These are phyloP conservation scores for Ataeniobius toweri DNA, from an alignment of 2,797 vertebrate genomes.

Conservation along the genomic window DNA sequence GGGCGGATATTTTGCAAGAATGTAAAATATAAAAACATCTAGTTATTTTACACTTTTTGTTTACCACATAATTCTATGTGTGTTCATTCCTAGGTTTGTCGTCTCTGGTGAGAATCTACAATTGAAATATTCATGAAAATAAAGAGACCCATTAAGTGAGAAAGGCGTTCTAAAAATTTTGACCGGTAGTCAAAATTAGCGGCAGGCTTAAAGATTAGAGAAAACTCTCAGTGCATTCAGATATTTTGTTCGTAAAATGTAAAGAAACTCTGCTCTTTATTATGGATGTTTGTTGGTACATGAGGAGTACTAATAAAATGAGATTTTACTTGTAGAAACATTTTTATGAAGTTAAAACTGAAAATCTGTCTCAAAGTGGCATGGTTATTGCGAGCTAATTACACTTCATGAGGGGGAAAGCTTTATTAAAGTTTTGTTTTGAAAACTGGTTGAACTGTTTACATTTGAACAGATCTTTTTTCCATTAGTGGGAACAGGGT, in stretches of 20 bases:
- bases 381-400: background rate
- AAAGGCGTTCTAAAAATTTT: no score
- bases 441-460: background rate
- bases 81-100: no score
- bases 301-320: background rate
- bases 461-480: slow-evolving; percentile 5
- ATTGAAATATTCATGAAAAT: no score
- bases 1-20: no score
- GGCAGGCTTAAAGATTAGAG: background rate
- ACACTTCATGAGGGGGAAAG: background rate
- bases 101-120: no score
- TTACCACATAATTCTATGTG: no score
- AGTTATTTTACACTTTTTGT: no score
- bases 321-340: background rate
- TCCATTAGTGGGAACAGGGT: background rate
- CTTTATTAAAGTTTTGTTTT: background rate
- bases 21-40: no score
- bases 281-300: background rate
- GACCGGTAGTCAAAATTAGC: no score
- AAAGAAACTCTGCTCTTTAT: background rate
- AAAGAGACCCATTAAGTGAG: no score
- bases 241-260: background rate
- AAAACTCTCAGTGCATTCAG: background rate
- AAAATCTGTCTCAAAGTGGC: no score
- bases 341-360: background rate